Conservation (phyloP, 2,888 invertebrate species). For the Xestia c-nigrum region DNA sequence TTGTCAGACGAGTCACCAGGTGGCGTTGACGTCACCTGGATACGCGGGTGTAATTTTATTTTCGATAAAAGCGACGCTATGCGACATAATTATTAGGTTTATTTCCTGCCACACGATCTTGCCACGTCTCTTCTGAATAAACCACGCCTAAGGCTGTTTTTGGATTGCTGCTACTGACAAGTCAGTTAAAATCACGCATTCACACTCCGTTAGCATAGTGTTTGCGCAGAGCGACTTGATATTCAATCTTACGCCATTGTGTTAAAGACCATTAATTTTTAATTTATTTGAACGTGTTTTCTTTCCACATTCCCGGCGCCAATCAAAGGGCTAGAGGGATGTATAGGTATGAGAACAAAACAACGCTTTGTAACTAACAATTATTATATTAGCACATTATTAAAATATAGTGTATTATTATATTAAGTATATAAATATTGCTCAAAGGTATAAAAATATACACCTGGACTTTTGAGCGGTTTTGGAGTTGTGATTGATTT, state of each 20-base stretch:
- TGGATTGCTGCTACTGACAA: no score
- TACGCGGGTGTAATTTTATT: no score
- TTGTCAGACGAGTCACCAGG: no score
- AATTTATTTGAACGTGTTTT: conserved; percentile 61
- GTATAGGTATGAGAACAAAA: conserved; percentile 82
- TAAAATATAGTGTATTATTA: conserved; percentile 50
- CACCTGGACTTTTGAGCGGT: conserved; percentile 35
- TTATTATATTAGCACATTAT: conserved; percentile 51
- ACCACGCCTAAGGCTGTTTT: no score
- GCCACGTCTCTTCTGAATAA: no score
- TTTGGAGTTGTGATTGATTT: conserved; percentile 26
- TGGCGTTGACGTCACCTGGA: no score
- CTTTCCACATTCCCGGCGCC: conserved; percentile 79
- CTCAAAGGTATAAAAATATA: conserved; percentile 47
- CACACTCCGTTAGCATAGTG: no score
- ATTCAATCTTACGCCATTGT: conserved; percentile 36
- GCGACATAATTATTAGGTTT: no score
- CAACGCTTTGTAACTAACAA: conserved; percentile 58
- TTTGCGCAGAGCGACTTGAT: no score
- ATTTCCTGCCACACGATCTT: no score
- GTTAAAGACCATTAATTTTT: conserved; percentile 36
- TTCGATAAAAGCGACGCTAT: no score
- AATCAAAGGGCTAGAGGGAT: conserved; percentile 88
- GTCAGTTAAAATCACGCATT: no score
- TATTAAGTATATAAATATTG: conserved; percentile 45